Evolutionary conservation across 2,113 vertebrate species (phyloP).

Genomic region (Tinamus guttatus): DNA sequence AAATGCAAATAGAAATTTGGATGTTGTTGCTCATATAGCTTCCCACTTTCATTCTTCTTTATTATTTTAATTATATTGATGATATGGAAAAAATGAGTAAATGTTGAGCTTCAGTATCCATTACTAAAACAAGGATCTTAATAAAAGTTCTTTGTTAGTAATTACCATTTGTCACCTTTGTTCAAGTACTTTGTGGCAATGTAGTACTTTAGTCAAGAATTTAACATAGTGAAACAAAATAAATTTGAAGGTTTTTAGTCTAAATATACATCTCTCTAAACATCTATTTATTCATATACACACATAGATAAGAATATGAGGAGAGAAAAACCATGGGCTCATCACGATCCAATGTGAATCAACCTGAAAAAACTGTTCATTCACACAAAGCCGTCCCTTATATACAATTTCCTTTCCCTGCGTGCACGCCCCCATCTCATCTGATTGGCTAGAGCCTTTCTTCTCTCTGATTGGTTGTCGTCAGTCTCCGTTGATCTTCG

Average conservation of each 20-base stretch:
- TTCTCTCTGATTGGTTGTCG: no score
- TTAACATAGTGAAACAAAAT: background rate
- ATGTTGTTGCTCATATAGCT: background rate
- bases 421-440: no score
- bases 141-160: background rate
- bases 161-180: background rate
- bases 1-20: background rate
- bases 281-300: background rate
- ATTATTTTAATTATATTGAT: background rate
- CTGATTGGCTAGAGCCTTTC: no score
- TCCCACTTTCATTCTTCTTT: background rate
- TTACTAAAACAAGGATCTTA: background rate
- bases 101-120: background rate
- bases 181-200: background rate
- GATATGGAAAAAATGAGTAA: background rate
- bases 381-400: no score
- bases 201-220: no score
- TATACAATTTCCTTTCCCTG: no score
- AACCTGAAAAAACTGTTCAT: no score
- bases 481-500: no score
- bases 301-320: background rate
- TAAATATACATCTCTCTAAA: background rate
- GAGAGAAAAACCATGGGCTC: no score
- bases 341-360: no score
- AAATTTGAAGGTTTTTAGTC: background rate